Evolutionary conservation across 2,797 vertebrate genomes (phyloP), one percentile per base, ranked within the genome.

Genomic region (Prunella strophiata): DNA sequence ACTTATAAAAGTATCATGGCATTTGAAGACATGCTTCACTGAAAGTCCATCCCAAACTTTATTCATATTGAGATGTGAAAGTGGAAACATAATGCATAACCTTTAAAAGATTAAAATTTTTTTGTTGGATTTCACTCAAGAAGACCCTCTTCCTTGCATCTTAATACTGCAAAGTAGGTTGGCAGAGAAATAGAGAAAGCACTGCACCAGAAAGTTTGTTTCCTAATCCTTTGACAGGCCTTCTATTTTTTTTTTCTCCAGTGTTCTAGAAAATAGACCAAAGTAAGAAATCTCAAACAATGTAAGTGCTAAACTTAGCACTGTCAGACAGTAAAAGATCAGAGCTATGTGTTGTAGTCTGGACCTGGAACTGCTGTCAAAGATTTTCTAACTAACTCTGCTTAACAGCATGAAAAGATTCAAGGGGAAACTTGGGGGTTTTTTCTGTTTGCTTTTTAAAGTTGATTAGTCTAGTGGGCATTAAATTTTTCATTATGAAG

Each of bases 221-320:
- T 96, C 93, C 72, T 93, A 88, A 90, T 97, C 90, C 62, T 95
- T 84, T 91, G 73, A 91, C 87, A 93, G 81, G 47, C 10, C 43
- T 84, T 61, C 55, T 95, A 34, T 20, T 92, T 90, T 89, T 67
- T 74, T 94, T 93, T 89, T 47, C 77, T 85, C 65, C 57, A 54
- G 72, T 96, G 79, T 94, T 94, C 81, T 66, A 58, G 43, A 89
- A 92, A 96, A 87, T 26, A 95, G 77, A 70, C 30, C 7, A 57
- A 16, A 57, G 36, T 55, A 82, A 84, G 50, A 67, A 25, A 68
- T 15, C 57, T 67, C 68, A 79, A 85, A 84, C 48, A 85, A 40
- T 27, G 26, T 52, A 52, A 55, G 65, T 76, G 85, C 94, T 97
- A 97, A 97, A 96, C 88, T 97, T 97, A 97, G 92, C 80, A 16